phyloP scores from a whole-genome alignment of 1,140 invertebrate genomes.

The Mycetomoellerius zeteki region DNA sequence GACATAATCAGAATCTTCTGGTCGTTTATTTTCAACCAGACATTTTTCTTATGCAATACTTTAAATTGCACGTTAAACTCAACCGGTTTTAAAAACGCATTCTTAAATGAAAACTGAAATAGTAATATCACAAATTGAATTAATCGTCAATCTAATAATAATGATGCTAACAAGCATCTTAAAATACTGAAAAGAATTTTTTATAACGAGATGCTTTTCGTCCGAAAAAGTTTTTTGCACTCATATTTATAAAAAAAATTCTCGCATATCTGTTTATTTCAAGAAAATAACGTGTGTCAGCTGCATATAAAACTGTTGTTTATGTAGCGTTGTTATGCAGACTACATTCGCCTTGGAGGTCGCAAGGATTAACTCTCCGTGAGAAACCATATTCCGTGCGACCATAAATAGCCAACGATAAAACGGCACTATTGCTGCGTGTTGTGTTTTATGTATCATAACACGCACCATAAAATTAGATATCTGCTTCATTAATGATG shows the following conservation, averaged over 20 bases:
- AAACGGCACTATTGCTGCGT: conserved; percentile 20
- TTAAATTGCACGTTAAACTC: too few species aligned
- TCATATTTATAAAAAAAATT: not conserved
- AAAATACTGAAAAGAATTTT: too few species aligned
- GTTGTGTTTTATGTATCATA: too few species aligned
- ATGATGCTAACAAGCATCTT: too few species aligned
- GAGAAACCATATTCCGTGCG: conserved; percentile 40
- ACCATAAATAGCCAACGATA: conserved; percentile 31
- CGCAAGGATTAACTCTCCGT: conserved; percentile 29
- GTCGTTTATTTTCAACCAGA: too few species aligned
- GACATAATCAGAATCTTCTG: too few species aligned
- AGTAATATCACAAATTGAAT: too few species aligned
- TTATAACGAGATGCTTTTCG: too few species aligned
- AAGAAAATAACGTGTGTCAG: not conserved
- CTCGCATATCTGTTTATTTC: not conserved
- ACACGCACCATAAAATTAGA: conserved; percentile 60
- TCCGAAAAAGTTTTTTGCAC: not conserved
- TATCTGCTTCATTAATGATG: conserved; percentile 54
- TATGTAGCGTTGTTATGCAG: conserved; percentile 10
- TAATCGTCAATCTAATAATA: too few species aligned
- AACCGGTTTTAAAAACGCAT: too few species aligned
- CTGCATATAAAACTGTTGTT: not conserved
- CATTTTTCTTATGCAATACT: too few species aligned
- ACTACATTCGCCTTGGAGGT: conserved; percentile 43
- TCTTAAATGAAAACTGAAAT: too few species aligned